Percentiles rank a stretch among this genome's conserved stretches.
Conservation (phyloP, 2,888 invertebrate genomes). For the Xestia ashworthii region DNA sequence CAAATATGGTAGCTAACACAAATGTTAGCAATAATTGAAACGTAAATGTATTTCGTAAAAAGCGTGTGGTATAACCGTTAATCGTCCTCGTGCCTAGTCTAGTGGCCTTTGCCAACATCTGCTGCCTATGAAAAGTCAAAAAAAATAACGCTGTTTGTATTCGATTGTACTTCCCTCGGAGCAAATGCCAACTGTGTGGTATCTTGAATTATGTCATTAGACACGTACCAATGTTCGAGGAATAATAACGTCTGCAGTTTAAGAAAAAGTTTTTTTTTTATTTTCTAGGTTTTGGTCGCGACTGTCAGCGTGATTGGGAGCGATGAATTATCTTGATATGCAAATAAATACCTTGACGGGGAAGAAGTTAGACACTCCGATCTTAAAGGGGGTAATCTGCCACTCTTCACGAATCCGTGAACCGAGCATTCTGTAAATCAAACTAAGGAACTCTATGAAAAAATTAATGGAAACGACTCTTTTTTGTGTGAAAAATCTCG, state of each 20-base stretch:
- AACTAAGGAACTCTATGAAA: too few relatives aligned
- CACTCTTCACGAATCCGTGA: too few relatives aligned
- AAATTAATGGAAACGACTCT: too few relatives aligned
- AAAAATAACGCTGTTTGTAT: constrained; percentile 71
- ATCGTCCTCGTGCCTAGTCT: constrained; percentile 70
- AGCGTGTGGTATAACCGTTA: constrained; percentile 75
- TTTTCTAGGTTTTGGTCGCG: neutral
- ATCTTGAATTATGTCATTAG: constrained; percentile 73
- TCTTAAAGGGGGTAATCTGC: too few relatives aligned
- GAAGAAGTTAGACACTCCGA: too few relatives aligned
- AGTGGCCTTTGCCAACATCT: constrained; percentile 85
- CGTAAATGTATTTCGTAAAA: constrained; percentile 74
- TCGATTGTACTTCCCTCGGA: constrained; percentile 74
- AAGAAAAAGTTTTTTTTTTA: constrained; percentile 1
- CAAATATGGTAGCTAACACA: constrained; percentile 68
- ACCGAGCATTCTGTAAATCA: too few relatives aligned
- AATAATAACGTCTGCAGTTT: neutral
- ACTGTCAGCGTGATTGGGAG: neutral
- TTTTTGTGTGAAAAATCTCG: neutral
- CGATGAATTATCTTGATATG: neutral
- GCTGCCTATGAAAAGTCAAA: constrained; percentile 80
- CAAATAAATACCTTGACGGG: neutral
- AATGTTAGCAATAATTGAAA: constrained; percentile 79
- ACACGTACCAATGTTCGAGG: constrained; percentile 41
- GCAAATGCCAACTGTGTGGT: constrained; percentile 73